Evolutionary conservation across 1,140 invertebrate species (phyloP), one percentile per base, ranked within the genome.

Genomic region (Mesaphorura yosii): DNA sequence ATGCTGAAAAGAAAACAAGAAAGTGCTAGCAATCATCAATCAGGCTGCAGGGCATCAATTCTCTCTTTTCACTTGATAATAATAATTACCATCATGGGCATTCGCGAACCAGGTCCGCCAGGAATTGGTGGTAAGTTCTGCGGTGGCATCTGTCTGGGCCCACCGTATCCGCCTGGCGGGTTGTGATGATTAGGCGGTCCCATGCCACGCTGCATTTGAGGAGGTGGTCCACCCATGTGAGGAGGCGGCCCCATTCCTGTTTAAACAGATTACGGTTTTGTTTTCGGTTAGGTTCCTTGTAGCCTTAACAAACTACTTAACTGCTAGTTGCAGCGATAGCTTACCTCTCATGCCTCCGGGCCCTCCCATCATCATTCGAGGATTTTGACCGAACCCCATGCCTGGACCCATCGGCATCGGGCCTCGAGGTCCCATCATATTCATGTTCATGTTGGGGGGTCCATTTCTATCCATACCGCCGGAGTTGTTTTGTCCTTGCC

Each of bases 31-130:
- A n/a, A n/a, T n/a, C n/a, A n/a, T n/a, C n/a, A n/a, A n/a, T n/a
- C n/a, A n/a, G n/a, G n/a, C n/a, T n/a, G n/a, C n/a, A n/a, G n/a
- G n/a, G n/a, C n/a, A n/a, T n/a, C n/a, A n/a, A n/a, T n/a, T n/a
- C n/a, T n/a, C n/a, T n/a, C n/a, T n/a, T n/a, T n/a, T n/a, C n/a
- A n/a, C n/a, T n/a, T n/a, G n/a, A n/a, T n/a, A n/a, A n/a, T n/a
- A 46, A 46, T 46, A 7, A 34, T 31, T 37, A 48, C 46, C 46
- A 48, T 48, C 46, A 48, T 42, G 15, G 40, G 46, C 80, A 82
- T 82, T 67, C 73, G 79, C 52, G 78, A 80, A 65, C 81, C 71
- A 62, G 78, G 78, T 45, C 77, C 72, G 54, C 55, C 77, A 69
- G 63, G 78, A 72, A 50, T 78, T 29, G 67, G 77, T 17, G 77